These are phyloP conservation scores for Chaetura pelagica DNA, from an alignment of 2,113 vertebrate species.

Conservation along the genomic window DNA sequence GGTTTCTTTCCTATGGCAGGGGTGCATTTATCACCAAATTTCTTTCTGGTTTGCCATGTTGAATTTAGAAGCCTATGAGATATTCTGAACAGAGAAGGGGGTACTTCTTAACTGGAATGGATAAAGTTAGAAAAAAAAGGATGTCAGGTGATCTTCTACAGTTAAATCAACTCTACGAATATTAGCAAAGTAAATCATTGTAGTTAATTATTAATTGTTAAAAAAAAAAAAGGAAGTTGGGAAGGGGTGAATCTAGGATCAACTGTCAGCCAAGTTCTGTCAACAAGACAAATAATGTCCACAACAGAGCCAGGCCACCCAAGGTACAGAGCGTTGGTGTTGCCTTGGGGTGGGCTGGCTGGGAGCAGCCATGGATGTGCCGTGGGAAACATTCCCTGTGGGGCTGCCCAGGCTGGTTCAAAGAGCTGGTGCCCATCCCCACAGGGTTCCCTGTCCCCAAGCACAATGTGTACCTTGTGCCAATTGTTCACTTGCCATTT, in stretches of 20 bases:
- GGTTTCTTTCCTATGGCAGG: neutral
- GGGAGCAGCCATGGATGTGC: neutral
- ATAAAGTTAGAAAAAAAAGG: neutral
- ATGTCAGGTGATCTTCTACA: neutral
- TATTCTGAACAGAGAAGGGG: neutral
- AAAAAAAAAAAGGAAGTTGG: neutral
- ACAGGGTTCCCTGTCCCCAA: rapidly evolving
- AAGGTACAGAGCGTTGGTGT: neutral
- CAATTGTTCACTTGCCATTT: neutral
- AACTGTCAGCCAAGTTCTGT: neutral
- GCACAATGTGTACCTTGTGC: neutral
- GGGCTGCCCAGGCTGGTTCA: neutral
- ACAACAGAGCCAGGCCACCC: neutral
- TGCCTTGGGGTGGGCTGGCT: neutral
- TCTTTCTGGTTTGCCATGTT: neutral
- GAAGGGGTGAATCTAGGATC: neutral
- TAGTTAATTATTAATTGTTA: neutral
- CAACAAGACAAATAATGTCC: neutral
- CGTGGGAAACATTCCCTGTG: neutral
- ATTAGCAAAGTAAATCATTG: neutral
- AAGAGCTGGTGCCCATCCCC: neutral
- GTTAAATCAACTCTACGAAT: neutral
- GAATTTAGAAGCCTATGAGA: neutral
- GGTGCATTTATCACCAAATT: neutral
- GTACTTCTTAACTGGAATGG: neutral